phyloP scores from a whole-genome alignment of 2,797 vertebrate species.

The Danio albolineatus region DNA sequence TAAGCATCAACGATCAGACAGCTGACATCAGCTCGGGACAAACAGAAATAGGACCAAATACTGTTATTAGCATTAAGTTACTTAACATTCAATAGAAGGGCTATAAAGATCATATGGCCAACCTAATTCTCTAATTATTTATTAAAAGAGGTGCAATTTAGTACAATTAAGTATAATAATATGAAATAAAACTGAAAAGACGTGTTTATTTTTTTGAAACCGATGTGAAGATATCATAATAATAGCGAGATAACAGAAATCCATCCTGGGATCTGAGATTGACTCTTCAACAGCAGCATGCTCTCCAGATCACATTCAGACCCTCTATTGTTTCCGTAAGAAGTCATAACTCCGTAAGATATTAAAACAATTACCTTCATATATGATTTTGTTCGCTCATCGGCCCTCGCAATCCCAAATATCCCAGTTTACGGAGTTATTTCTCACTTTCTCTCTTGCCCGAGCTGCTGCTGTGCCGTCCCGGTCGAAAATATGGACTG shows the following conservation, averaged over 20 bases:
- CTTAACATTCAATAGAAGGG: not conserved
- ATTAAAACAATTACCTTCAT: conserved; percentile 47
- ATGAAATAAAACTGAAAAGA: not conserved
- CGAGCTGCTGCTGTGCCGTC: conserved; percentile 35
- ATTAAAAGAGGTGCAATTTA: not conserved
- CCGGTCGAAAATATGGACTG: conserved; percentile 44
- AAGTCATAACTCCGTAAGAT: not conserved
- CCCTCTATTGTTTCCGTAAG: not conserved
- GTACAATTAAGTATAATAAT: not conserved
- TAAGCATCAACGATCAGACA: not conserved
- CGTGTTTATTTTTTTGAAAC: not conserved
- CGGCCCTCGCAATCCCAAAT: not conserved
- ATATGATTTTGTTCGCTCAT: conserved; percentile 40
- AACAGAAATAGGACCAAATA: not conserved
- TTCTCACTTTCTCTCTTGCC: conserved; percentile 43
- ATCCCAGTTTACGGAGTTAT: conserved; percentile 38
- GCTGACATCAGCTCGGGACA: conserved; percentile 1
- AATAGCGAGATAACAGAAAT: conserved; percentile 20
- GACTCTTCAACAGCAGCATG: conserved; percentile 17
- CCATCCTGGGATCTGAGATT: conserved; percentile 22
- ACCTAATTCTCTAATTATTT: not conserved
- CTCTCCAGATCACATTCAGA: conserved; percentile 20
- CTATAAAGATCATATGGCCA: too few relatives aligned
- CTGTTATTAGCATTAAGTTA: conserved; percentile 5
- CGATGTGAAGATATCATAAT: not conserved